Conservation (phyloP, 2,888 invertebrate genomes). For the Drosophila quinaria region DNA sequence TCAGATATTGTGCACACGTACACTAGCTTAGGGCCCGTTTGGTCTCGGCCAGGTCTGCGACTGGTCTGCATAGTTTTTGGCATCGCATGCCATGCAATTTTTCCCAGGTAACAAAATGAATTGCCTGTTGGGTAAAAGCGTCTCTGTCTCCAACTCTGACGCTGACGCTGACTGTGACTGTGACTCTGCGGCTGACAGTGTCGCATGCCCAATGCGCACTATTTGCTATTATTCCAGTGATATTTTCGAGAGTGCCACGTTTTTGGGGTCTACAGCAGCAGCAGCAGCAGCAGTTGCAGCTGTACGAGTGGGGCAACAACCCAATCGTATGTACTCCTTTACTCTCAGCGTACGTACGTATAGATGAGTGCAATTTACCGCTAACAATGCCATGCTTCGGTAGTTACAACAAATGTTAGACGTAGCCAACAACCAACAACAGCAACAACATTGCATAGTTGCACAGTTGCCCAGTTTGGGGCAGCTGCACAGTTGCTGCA, state of each 20-base stretch:
- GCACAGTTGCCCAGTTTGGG: conserved; percentile 10
- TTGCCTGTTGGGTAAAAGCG: conserved; percentile 63
- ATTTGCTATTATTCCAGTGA: conserved; percentile 78
- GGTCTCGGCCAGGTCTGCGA: background rate
- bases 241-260: conserved; percentile 67
- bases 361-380: conserved; percentile 82
- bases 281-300: background rate
- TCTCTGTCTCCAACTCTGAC: conserved; percentile 8
- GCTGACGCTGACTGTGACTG: conserved; percentile 18
- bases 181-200: conserved; percentile 72
- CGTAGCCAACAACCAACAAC: conserved; percentile 64
- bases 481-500: conserved; percentile 29
- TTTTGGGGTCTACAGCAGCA: background rate
- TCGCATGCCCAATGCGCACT: conserved; percentile 79
- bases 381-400: conserved; percentile 79
- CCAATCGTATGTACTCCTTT: conserved; percentile 36
- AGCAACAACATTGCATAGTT: no score
- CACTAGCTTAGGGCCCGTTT: conserved; percentile 57
- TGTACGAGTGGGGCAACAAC: conserved; percentile 31
- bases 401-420: conserved; percentile 79
- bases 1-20: conserved; percentile 78
- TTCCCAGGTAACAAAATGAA: conserved; percentile 78
- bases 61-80: conserved; percentile 48
- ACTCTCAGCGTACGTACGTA: conserved; percentile 38
- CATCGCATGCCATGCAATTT: conserved; percentile 72